Base-by-base conservation (phyloP, 2,888 invertebrate genomes). In the Melanotus villosus region DNA sequence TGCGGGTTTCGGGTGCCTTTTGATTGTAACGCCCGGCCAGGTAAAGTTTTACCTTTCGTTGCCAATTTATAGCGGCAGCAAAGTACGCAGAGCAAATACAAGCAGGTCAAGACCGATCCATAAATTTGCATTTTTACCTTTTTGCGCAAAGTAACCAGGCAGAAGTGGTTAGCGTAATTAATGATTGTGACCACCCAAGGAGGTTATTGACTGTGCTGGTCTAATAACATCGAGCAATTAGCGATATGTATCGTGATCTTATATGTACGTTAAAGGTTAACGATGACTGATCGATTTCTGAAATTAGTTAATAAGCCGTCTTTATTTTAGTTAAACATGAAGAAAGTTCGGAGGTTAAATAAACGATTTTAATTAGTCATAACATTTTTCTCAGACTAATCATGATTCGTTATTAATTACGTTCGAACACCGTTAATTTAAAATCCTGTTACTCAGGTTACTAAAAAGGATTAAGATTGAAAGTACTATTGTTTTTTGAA, bases 41-140 rank as follows among this genome's bases (percentile, higher is more conserved):
- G 60, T 60, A 60, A 60, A 36, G 12, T 30, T 59, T 12, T 45
- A n/a, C 59, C 38, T 32, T 45, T 34, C 47, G 18, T 57, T 57
- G 18, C 34, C 19, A 47, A 41, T 58, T 58, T 58, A 41, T 56
- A 38, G 21, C 38, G 43, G 30, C 43, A 9, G 36, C 59, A 59
- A 32, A 21, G 23, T 45, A 60, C 32, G n/a, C 16, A 34, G 32
- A 60, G 38, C 50, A 47, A 47, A 60, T 50, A 50, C 60, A 63
- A 63, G 38, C 62, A 54, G 62, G 62, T 63, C 62, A 63, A 63
- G 62, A 63, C 50, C 62, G 38, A 63, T 52, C 52, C 50, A 63
- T 63, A 63, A 63, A 63, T 63, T 63, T 52, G 21, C 62, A 52
- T 63, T 63, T 54, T 62, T 52, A 52, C 52, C 52, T 32, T 52